Evolutionary conservation across 2,888 invertebrate genomes (phyloP), one percentile per base, ranked within the genome.

Genomic region (Bellardia bayeri): DNA sequence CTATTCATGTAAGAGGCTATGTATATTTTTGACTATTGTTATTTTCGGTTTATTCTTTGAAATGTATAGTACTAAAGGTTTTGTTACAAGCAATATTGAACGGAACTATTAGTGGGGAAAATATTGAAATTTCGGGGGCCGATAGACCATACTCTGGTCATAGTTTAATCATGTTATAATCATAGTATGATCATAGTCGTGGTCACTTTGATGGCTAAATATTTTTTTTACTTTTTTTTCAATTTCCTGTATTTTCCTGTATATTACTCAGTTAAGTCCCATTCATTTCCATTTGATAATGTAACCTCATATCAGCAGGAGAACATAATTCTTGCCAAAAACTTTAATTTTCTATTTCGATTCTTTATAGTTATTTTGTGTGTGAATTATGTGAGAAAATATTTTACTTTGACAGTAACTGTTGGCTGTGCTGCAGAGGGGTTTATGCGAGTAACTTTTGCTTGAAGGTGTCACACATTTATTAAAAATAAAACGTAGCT

Each of bases 391-490:
- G 23, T n/a, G 61, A 71, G 30, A 68, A 61, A 51, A 51, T 66
- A 51, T 49, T 76, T 66, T 71, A 40, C 69, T 69, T 64, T 79
- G 72, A 23, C 66, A 61, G 68, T 37, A n/a, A 61, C 33, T 54
- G 79, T 6, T 66, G 64, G 8, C 23, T 23, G 23, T 23, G 13
- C 5, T 64, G 40, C 16, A n/a, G 30, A 6, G 16, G n/a, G 23
- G 7, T 56, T 49, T 49, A 82, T 82, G 63, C 11, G 69, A 37
- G 58, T 30, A 63, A 42, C 33, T 64, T 75, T 86, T 61, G 54
- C 51, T 87, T 63, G 40, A 78, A 82, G 63, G 78, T 79, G 81
- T 58, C 78, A 64, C 37, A 82, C 74, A 79, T 85, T 87, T 87
- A 78, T 71, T 80, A 78, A 79, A 84, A 87, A 66, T 45, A 30